These are phyloP conservation scores for Chalcis sispes DNA, from an alignment of 2,888 invertebrate species.

Conservation along the genomic window DNA sequence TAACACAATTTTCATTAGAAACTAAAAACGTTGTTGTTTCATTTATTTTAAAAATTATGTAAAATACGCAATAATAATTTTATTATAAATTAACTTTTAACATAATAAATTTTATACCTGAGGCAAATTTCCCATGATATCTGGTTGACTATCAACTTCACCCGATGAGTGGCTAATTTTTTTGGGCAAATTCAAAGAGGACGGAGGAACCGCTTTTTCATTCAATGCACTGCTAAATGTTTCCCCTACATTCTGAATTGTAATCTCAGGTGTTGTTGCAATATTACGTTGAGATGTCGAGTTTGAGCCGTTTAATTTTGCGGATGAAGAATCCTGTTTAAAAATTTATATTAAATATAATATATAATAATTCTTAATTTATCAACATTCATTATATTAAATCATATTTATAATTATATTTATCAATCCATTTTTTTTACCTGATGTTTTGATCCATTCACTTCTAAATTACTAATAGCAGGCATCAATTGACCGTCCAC, in stretches of 20 bases:
- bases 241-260: slow-evolving; percentile 71
- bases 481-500: slow-evolving; percentile 16
- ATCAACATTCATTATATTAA: neutral
- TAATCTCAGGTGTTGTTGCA: slow-evolving; percentile 82
- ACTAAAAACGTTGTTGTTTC: neutral
- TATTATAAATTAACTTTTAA: slow-evolving; percentile 13
- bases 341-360: neutral
- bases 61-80: slow-evolving; percentile 38
- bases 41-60: neutral
- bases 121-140: neutral
- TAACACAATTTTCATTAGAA: neutral
- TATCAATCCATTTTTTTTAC: slow-evolving; percentile 14
- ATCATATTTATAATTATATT: neutral
- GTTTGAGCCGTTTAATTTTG: slow-evolving; percentile 23
- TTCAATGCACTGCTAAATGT: slow-evolving; percentile 42
- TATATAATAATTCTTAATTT: neutral
- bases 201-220: slow-evolving; percentile 78
- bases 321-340: neutral
- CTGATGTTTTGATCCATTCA: slow-evolving; percentile 24
- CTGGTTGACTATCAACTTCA: slow-evolving; percentile 78
- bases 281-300: slow-evolving; percentile 57
- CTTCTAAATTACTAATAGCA: neutral
- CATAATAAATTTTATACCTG: neutral
- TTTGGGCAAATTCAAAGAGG: slow-evolving; percentile 79
- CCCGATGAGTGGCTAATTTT: slow-evolving; percentile 85